These are phyloP conservation scores for Neoseiulus cucumeris DNA, from an alignment of 1,140 invertebrate genomes.

Conservation along the genomic window DNA sequence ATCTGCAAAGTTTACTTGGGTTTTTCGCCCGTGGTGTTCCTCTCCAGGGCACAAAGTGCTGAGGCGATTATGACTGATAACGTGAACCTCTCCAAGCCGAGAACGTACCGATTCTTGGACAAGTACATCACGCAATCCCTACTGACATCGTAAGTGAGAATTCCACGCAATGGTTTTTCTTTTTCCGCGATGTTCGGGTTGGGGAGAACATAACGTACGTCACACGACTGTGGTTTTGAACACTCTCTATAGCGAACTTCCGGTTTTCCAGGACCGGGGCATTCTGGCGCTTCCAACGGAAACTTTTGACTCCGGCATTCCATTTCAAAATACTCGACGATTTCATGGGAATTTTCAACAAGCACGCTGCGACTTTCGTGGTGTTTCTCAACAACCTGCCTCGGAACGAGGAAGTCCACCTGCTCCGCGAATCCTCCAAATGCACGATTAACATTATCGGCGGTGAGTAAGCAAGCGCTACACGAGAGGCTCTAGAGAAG, in stretches of 20 bases:
- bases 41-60: neutral
- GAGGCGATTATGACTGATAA: neutral
- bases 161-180: neutral
- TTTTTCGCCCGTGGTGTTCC: neutral
- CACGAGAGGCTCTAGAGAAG: neutral
- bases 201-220: too few species aligned
- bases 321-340: conserved; percentile 40
- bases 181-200: too few species aligned
- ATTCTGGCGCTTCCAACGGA: conserved; percentile 41
- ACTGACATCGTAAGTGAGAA: neutral
- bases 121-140: neutral
- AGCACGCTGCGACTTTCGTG: conserved; percentile 37
- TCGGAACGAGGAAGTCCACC: neutral
- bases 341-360: conserved; percentile 37
- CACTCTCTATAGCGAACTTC: neutral
- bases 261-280: conserved; percentile 30
- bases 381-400: neutral
- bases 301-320: conserved; percentile 43
- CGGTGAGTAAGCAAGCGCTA: neutral
- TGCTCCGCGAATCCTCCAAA: neutral
- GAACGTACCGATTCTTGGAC: neutral
- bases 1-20: neutral
- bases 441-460: neutral
- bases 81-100: neutral
- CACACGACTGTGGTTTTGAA: neutral